A percentile compares a stretch with the other conserved stretches of the same genome.
phyloP scores from a whole-genome alignment of 2,797 vertebrate species.

The Chaetophractus vellerosus region DNA sequence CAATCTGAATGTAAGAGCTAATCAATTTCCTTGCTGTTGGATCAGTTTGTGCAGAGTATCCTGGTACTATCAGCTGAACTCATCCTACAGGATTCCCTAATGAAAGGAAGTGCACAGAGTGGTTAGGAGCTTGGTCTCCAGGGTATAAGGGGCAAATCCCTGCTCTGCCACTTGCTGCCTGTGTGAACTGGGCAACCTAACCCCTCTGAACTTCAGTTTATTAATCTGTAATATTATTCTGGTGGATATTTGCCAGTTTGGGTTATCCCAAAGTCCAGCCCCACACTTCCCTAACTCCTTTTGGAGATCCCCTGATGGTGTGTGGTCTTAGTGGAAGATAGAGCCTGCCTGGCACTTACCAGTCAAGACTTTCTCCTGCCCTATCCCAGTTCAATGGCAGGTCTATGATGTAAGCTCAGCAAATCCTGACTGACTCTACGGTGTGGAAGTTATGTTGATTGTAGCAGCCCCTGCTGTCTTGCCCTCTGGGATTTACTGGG shows the following conservation, averaged over 20 bases:
- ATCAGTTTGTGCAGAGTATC: not conserved
- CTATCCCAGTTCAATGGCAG: not conserved
- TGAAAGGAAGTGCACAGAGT: not conserved
- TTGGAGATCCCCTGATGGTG: not conserved
- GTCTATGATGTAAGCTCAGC: not conserved
- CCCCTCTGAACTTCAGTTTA: not conserved
- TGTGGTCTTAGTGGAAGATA: not conserved
- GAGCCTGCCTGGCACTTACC: not conserved
- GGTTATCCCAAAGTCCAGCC: not conserved
- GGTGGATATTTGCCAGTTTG: not conserved
- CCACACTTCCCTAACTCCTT: not conserved
- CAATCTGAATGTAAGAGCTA: not conserved
- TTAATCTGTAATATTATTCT: not conserved
- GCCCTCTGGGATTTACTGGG: not conserved
- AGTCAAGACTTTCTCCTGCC: not conserved
- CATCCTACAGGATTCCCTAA: not conserved
- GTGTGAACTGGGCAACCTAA: not conserved
- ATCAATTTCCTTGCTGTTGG: not conserved
- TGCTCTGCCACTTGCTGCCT: not conserved
- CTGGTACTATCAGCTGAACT: not conserved
- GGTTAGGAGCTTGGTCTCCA: no score
- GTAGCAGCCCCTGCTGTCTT: not conserved
- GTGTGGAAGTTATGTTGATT: rapidly evolving
- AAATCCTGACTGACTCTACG: not conserved
- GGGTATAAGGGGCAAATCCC: not conserved